Evolutionary conservation across 1,140 invertebrate species (phyloP).

Genomic region (Ceratosolen fusciceps): DNA sequence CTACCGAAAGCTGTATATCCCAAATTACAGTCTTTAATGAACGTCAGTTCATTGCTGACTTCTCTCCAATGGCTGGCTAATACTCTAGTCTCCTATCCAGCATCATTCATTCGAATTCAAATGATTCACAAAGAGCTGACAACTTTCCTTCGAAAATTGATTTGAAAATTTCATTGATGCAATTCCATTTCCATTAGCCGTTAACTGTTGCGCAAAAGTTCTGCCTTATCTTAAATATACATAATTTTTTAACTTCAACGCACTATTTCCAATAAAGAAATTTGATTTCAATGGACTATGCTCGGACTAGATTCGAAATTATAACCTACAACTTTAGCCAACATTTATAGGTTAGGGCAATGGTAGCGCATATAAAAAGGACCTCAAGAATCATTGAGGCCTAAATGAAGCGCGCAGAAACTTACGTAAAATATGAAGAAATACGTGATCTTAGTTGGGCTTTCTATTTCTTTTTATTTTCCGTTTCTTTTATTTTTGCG

Average conservation of each 20-base stretch:
- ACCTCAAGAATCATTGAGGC: background rate
- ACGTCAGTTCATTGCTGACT: too few species aligned
- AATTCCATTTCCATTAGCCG: too few species aligned
- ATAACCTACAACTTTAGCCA: background rate
- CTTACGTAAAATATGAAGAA: background rate
- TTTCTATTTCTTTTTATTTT: constrained; percentile 3
- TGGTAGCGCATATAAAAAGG: background rate
- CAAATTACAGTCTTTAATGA: too few species aligned
- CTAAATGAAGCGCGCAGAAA: background rate
- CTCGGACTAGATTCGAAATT: background rate
- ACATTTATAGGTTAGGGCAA: background rate
- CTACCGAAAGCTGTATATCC: too few species aligned
- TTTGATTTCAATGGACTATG: background rate
- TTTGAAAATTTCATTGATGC: too few species aligned
- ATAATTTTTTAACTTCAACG: background rate
- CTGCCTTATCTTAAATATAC: background rate
- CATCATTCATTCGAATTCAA: too few species aligned
- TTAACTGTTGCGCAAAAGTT: background rate
- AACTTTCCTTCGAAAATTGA: too few species aligned
- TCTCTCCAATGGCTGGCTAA: too few species aligned
- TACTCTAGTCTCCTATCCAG: too few species aligned
- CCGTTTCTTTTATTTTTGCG: too few species aligned
- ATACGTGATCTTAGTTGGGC: background rate
- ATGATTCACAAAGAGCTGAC: too few species aligned
- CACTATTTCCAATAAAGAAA: background rate